These are phyloP conservation scores for Asteroscopus sphinx DNA, from an alignment of 2,888 invertebrate species.

Conservation along the genomic window DNA sequence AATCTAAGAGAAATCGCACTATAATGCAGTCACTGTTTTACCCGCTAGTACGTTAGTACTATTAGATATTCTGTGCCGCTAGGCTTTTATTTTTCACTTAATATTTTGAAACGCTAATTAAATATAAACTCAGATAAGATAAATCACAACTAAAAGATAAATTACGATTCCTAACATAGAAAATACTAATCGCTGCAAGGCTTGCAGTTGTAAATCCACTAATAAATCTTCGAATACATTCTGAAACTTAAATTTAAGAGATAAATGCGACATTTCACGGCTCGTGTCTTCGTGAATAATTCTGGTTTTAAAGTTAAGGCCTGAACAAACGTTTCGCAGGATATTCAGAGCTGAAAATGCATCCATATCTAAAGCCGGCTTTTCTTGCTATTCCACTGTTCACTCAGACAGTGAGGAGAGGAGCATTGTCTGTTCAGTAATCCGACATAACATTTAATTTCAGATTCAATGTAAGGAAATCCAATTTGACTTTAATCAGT, in stretches of 20 bases:
- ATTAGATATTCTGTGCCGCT: no score
- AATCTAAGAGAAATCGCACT: no score
- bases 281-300: conserved; percentile 66
- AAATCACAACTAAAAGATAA: neutral
- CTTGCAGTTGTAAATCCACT: neutral
- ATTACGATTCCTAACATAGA: neutral
- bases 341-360: conserved; percentile 59
- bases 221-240: conserved; percentile 13
- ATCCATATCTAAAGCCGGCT: conserved; percentile 59
- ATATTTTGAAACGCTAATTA: no score
- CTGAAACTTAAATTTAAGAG: conserved; percentile 40
- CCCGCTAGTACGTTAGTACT: no score
- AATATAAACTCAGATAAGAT: neutral
- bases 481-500: conserved; percentile 41
- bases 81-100: no score
- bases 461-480: conserved; percentile 31
- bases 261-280: conserved; percentile 31
- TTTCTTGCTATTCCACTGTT: conserved; percentile 50
- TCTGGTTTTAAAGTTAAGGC: conserved; percentile 64
- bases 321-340: conserved; percentile 66
- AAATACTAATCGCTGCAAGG: neutral
- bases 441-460: conserved; percentile 38
- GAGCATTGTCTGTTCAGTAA: conserved; percentile 39
- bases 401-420: conserved; percentile 33
- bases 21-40: no score